These are phyloP conservation scores for Apistogramma diplotaenia DNA, from an alignment of 2,113 vertebrate genomes.

Conservation along the genomic window DNA sequence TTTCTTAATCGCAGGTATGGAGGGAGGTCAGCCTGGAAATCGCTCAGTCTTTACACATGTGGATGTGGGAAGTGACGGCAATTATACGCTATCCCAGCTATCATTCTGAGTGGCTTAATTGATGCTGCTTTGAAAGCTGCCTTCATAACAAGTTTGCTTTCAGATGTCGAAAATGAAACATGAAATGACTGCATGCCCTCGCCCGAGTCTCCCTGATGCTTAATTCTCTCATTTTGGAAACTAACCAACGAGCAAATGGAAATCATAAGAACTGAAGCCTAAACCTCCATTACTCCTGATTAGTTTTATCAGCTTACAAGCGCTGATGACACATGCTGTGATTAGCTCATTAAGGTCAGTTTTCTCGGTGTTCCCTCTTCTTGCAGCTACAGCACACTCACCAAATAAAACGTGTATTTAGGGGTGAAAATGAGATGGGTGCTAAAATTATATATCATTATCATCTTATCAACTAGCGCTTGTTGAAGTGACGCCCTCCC, in stretches of 20 bases:
- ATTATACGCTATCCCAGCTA: slow-evolving; percentile 24
- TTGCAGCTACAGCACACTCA: slow-evolving; percentile 18
- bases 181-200: not conserved
- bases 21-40: slow-evolving; percentile 12
- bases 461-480: not conserved
- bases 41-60: slow-evolving; percentile 1
- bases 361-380: not conserved
- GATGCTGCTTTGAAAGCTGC: slow-evolving; percentile 45
- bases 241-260: not conserved
- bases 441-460: not conserved
- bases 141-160: slow-evolving; percentile 46
- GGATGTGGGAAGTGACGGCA: not conserved
- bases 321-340: not conserved
- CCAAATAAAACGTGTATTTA: slow-evolving; percentile 9
- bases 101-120: slow-evolving; percentile 25
- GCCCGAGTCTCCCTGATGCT: not conserved
- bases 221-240: not conserved
- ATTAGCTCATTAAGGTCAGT: slow-evolving; percentile 6
- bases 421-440: not conserved
- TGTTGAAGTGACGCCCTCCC: not conserved
- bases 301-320: not conserved
- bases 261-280: not conserved
- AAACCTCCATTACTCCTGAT: not conserved
- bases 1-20: slow-evolving; percentile 34
- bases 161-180: not conserved